Conservation (phyloP, 1,140 invertebrate species). For the Zophobas atratus region DNA sequence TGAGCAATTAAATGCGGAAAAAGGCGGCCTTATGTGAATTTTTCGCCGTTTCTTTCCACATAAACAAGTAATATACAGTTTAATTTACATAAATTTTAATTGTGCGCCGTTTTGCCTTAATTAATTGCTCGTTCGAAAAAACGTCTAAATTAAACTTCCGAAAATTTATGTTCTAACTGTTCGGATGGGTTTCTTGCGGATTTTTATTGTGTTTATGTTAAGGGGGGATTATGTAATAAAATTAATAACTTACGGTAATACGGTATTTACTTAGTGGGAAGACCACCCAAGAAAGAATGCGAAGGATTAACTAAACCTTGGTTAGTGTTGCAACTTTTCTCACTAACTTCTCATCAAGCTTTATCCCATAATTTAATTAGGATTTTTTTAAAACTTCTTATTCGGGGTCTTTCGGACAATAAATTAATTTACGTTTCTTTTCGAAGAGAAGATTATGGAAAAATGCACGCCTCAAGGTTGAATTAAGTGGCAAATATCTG, state of each 20-base stretch:
- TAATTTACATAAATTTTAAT: constrained; percentile 22
- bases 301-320: background rate
- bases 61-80: background rate
- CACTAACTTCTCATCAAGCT: background rate
- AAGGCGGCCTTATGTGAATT: background rate
- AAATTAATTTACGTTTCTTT: background rate
- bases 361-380: background rate
- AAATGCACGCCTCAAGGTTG: too few species aligned
- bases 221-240: constrained; percentile 38
- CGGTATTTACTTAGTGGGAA: background rate
- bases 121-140: constrained; percentile 3
- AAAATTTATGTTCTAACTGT: background rate
- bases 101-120: background rate
- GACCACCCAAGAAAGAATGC: constrained; percentile 27
- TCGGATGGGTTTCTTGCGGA: background rate
- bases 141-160: constrained; percentile 2
- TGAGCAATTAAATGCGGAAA: background rate
- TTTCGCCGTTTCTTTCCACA: background rate
- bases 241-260: constrained; percentile 15
- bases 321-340: background rate
- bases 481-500: background rate
- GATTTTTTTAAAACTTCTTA: constrained; percentile 1
- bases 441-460: background rate
- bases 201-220: constrained; percentile 1
- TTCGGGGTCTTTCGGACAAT: background rate